A percentile compares a stretch with the other conserved stretches of the same genome.
Evolutionary conservation across 1,140 invertebrate genomes (phyloP).

Genomic region (Drosophila azteca): DNA sequence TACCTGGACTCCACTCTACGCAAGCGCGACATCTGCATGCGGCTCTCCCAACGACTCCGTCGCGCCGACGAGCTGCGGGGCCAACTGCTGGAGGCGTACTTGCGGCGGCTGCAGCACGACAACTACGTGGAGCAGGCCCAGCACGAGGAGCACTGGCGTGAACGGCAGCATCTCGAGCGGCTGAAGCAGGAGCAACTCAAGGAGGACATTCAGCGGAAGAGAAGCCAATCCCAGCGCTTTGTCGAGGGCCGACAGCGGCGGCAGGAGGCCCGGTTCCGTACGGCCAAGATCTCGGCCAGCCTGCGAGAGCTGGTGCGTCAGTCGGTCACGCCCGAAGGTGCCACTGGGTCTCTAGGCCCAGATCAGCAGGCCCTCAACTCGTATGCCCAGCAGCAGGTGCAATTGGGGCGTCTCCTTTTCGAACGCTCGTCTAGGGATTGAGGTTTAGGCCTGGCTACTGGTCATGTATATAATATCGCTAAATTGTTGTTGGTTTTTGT

Average conservation of each 20-base stretch:
- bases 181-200: conserved; percentile 65
- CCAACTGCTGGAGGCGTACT: conserved; percentile 65
- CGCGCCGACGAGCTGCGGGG: conserved; percentile 70
- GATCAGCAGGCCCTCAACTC: conserved; percentile 35
- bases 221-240: conserved; percentile 68
- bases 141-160: conserved; percentile 81
- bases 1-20: conserved; percentile 67
- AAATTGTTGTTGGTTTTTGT: conserved; percentile 60
- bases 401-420: conserved; percentile 62
- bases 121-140: conserved; percentile 78
- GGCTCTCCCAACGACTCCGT: conserved; percentile 64
- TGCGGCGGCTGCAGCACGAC: conserved; percentile 73
- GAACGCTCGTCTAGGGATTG: conserved; percentile 25
- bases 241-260: conserved; percentile 62
- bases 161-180: conserved; percentile 63
- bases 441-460: background rate
- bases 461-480: conserved; percentile 28
- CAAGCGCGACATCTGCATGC: conserved; percentile 71
- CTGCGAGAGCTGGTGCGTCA: conserved; percentile 76
- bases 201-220: conserved; percentile 67
- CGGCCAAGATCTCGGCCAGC: conserved; percentile 79
- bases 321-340: conserved; percentile 74
- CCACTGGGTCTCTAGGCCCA: conserved; percentile 13
- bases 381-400: conserved; percentile 58
- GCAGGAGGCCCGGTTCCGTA: conserved; percentile 65